Evolutionary conservation across 1,140 invertebrate species (phyloP).

Genomic region (Eupristina koningsbergeri): DNA sequence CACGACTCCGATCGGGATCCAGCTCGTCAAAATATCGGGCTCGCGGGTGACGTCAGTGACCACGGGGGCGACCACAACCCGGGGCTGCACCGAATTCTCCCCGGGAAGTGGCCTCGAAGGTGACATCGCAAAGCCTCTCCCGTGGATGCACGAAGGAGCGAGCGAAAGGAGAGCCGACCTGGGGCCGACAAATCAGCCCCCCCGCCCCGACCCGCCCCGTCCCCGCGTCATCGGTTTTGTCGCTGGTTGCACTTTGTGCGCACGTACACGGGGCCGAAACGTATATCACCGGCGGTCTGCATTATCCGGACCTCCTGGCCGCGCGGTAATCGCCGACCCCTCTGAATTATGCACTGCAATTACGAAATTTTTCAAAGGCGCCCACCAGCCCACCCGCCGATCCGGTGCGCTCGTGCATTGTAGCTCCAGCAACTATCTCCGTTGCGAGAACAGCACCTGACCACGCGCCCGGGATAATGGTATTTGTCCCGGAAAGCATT

Average conservation of each 20-base stretch:
- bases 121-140: no score
- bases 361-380: constrained; percentile 37
- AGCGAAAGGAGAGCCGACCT: constrained; percentile 50
- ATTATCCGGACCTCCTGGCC: constrained; percentile 20
- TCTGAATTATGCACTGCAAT: constrained; percentile 42
- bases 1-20: background rate
- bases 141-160: no score
- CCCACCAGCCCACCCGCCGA: constrained; percentile 11
- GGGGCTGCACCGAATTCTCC: no score
- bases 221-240: constrained; percentile 54
- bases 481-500: constrained; percentile 18
- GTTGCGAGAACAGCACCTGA: background rate
- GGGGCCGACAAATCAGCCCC: constrained; percentile 69
- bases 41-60: background rate
- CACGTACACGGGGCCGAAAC: background rate
- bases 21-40: background rate
- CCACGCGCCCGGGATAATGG: constrained; percentile 4
- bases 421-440: background rate
- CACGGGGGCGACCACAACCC: no score
- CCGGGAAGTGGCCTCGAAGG: no score
- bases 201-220: no score
- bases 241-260: constrained; percentile 34
- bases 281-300: constrained; percentile 40
- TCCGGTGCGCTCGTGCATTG: background rate
- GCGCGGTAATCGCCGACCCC: constrained; percentile 18